Evolutionary conservation across 2,797 vertebrate species (phyloP).

Genomic region (Smutsia gigantea): DNA sequence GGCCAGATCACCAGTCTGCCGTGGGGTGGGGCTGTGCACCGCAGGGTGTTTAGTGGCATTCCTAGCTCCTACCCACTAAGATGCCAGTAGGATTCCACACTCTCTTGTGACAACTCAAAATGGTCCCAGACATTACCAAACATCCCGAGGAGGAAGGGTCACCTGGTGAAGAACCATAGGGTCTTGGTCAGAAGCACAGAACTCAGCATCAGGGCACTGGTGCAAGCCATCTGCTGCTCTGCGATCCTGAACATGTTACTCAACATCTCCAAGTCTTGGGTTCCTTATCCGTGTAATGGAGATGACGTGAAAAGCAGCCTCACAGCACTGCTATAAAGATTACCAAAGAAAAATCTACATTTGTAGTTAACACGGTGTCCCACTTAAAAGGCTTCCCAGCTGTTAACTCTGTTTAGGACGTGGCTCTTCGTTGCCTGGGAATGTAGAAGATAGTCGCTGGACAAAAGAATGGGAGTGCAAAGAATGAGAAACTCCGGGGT

Average conservation of each 20-base stretch:
- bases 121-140: neutral
- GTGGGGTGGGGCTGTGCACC: neutral
- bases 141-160: neutral
- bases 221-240: neutral
- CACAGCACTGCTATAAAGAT: neutral
- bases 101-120: neutral
- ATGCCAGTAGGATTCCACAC: neutral
- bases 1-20: neutral
- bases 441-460: neutral
- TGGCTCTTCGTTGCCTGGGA: neutral
- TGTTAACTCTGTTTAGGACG: neutral
- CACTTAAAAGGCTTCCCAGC: neutral
- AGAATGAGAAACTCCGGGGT: neutral
- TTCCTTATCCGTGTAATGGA: neutral
- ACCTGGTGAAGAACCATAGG: neutral
- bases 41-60: neutral
- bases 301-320: accelerated
- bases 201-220: neutral
- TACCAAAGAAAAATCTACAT: neutral
- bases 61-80: neutral
- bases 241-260: neutral
- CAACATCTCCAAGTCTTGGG: neutral
- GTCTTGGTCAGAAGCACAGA: neutral
- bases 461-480: neutral
- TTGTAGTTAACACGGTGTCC: neutral